Base-by-base conservation (phyloP, 2,797 vertebrate genomes). In the Euphonia xanthogaster region DNA sequence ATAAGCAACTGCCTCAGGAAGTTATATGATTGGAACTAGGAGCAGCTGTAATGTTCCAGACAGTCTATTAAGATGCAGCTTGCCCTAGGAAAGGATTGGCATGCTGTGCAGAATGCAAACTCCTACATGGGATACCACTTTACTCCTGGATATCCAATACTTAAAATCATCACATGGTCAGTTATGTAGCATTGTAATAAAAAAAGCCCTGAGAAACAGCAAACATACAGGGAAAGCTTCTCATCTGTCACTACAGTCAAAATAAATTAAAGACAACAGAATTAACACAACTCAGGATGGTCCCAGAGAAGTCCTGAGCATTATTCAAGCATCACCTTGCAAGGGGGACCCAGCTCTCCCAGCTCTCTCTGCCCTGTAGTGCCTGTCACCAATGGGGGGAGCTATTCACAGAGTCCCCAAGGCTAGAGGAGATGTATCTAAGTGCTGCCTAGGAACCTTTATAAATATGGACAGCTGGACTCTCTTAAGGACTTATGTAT, bases 1-100 rank as follows among this genome's bases (percentile, higher is more conserved):
- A 95, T 94, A 94, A 94, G 93, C 89, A 76, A 93, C 76, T 90
- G 87, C 60, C 93, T 94, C 70, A 86, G 93, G 91, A 97, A 96
- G 79, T 90, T 95, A 47, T 54, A 94, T 23, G 82, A 84, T 14
- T 95, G 76, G n/a, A 81, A 88, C 75, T 19, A 67, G 70, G 91
- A 96, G 87, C 50, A 68, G 58, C 70, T 95, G 79, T 73, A 72
- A 91, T 67, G 76, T 90, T 62, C 70, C 63, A 96, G 91, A 72
- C 40, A 33, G 80, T 71, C 72, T 90, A 47, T 60, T 67, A 90
- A 84, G 77, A 86, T 1, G 2, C 6, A 74, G 82, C 30, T 85
- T 85, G 81, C 67, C 89, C 81, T 62, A 81, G 73, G 87, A 96
- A 93, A 94, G 85, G 14, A 63, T 0, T n/a, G 55, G 70, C 73